These are phyloP conservation scores for Rhizoglyphus robini DNA, from an alignment of 1,140 invertebrate genomes.

Conservation along the genomic window DNA sequence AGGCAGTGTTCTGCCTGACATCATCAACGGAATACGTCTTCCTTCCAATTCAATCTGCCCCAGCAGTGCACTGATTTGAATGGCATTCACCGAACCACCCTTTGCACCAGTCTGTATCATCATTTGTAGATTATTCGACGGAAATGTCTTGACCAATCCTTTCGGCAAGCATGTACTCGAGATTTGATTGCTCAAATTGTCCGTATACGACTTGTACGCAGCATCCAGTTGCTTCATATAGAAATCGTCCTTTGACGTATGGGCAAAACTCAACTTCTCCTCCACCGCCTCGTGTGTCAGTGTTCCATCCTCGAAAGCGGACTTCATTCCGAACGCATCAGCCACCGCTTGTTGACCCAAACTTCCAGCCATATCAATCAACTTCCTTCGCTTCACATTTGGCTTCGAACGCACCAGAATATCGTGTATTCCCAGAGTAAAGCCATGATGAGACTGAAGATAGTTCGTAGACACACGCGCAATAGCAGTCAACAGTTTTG, in stretches of 20 bases:
- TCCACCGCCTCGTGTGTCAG: slow-evolving; percentile 29
- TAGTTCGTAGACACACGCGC: slow-evolving; percentile 80
- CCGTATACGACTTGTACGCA: slow-evolving; percentile 66
- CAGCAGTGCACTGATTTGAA: slow-evolving; percentile 91
- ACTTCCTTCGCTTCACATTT: slow-evolving; percentile 52
- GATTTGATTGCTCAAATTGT: slow-evolving; percentile 74
- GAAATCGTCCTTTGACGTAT: slow-evolving; percentile 52
- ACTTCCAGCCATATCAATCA: slow-evolving; percentile 50
- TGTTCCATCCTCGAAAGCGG: slow-evolving; percentile 35
- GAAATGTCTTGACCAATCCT: slow-evolving; percentile 69
- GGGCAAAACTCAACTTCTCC: slow-evolving; percentile 50
- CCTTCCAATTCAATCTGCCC: slow-evolving; percentile 98
- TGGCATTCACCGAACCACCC: slow-evolving; percentile 83
- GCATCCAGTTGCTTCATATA: slow-evolving; percentile 65
- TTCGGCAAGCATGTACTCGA: slow-evolving; percentile 65
- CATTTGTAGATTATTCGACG: slow-evolving; percentile 85
- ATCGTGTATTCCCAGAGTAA: slow-evolving; percentile 87
- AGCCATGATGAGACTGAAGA: slow-evolving; percentile 68
- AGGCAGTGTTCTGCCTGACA: slow-evolving; percentile 78
- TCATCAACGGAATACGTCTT: slow-evolving; percentile 83
- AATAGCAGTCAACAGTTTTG: slow-evolving; percentile 67
- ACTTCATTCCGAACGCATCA: slow-evolving; percentile 52
- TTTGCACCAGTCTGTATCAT: slow-evolving; percentile 98
- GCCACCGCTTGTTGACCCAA: slow-evolving; percentile 50
- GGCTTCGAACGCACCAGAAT: slow-evolving; percentile 64